phyloP scores from a whole-genome alignment of 53 echinoderm and acorn worm species.

The Crossaster papposus region DNA sequence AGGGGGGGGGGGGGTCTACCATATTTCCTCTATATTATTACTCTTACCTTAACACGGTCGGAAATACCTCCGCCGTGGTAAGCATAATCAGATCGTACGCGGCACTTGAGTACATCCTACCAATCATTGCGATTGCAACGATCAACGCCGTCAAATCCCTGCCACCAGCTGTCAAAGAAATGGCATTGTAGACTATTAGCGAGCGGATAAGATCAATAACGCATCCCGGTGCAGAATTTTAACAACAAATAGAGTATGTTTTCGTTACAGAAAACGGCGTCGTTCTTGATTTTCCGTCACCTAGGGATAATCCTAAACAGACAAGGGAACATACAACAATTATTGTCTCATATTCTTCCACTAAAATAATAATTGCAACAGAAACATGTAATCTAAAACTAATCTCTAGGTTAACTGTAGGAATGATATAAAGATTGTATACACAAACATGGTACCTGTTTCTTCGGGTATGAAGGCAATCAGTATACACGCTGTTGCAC shows the following conservation, averaged over 20 bases:
- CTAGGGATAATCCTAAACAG: no score
- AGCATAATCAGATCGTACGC: constrained; percentile 72
- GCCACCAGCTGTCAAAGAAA: constrained; percentile 53
- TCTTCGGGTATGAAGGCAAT: constrained; percentile 61
- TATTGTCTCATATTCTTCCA: no score
- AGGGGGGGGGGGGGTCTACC: no score
- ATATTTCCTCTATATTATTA: no score
- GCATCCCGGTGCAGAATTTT: no score
- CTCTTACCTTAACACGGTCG: constrained; percentile 75
- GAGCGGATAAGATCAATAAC: no score
- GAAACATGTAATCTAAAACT: neutral
- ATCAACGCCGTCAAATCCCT: constrained; percentile 52
- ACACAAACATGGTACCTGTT: constrained; percentile 56
- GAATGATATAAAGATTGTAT: neutral
- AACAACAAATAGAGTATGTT: no score
- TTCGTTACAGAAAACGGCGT: no score
- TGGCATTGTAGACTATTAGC: neutral
- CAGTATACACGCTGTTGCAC: constrained; percentile 65
- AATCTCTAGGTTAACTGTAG: neutral
- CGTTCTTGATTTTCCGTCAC: no score
- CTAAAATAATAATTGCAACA: no score
- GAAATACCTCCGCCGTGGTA: constrained; percentile 80
- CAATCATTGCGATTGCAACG: constrained; percentile 71
- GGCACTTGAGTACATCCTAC: constrained; percentile 74
- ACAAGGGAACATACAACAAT: no score